These are phyloP conservation scores for Linnaemya vulpina DNA, from an alignment of 2,888 invertebrate species.

Conservation along the genomic window DNA sequence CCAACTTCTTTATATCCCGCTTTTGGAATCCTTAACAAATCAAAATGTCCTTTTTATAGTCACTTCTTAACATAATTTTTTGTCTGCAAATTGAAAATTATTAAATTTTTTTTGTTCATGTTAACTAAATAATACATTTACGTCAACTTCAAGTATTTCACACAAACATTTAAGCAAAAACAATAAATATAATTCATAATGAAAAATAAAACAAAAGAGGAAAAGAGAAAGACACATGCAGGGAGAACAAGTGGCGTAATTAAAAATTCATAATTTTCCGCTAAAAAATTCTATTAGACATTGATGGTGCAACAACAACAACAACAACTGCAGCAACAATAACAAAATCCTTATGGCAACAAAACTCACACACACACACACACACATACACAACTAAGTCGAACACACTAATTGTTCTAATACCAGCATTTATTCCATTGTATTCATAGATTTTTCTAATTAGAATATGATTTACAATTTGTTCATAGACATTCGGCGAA, in stretches of 20 bases:
- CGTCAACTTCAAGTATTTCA: slow-evolving; percentile 27
- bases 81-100: slow-evolving; percentile 9
- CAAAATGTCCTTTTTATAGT: neutral
- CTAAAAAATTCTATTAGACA: slow-evolving; percentile 65
- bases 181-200: slow-evolving; percentile 57
- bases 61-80: neutral
- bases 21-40: neutral
- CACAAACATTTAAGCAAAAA: slow-evolving; percentile 47
- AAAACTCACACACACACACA: slow-evolving; percentile 50
- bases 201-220: neutral
- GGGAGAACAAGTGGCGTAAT: slow-evolving; percentile 46
- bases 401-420: slow-evolving; percentile 53
- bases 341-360: slow-evolving; percentile 53
- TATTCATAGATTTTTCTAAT: slow-evolving; percentile 72
- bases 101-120: neutral
- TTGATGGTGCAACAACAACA: slow-evolving; percentile 22
- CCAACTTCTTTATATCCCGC: neutral
- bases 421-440: slow-evolving; percentile 67
- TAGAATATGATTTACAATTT: slow-evolving; percentile 72
- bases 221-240: neutral
- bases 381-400: slow-evolving; percentile 12
- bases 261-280: slow-evolving; percentile 71
- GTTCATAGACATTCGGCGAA: slow-evolving; percentile 63
- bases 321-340: slow-evolving; percentile 5
- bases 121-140: slow-evolving; percentile 49